phyloP scores from a whole-genome alignment of 2,797 vertebrate genomes.

The Smutsia temminckii region DNA sequence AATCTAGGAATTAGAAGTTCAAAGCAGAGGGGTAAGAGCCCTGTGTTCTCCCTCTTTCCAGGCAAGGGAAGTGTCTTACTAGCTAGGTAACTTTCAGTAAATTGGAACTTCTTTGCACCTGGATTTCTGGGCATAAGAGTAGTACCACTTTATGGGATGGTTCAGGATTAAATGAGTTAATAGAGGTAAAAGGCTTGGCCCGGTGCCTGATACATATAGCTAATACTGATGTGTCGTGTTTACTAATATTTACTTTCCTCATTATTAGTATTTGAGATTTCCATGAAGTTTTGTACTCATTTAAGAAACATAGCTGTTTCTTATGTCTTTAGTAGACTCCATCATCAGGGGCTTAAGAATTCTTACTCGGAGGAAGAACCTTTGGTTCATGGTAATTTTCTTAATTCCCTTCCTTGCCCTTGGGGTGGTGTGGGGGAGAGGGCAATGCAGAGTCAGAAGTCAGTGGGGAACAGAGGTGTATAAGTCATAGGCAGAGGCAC shows the following conservation, averaged over 20 bases:
- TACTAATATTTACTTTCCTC: conserved; percentile 30
- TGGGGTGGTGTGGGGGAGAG: background rate
- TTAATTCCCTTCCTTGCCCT: background rate
- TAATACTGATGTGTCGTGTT: background rate
- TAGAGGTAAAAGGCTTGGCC: background rate
- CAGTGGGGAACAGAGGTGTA: background rate
- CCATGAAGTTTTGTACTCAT: background rate
- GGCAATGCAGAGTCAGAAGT: background rate
- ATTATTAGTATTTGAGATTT: conserved; percentile 23
- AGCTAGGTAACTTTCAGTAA: conserved; percentile 3
- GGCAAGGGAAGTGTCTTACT: background rate
- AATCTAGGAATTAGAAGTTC: conserved; percentile 20
- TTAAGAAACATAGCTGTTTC: background rate
- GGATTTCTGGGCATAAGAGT: background rate
- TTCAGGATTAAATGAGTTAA: background rate
- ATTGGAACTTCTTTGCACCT: background rate
- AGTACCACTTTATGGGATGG: background rate
- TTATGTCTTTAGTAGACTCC: background rate
- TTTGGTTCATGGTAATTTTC: background rate
- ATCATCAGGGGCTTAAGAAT: background rate
- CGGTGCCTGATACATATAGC: background rate
- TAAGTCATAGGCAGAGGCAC: background rate
- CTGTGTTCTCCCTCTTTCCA: background rate
- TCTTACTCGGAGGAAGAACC: background rate
- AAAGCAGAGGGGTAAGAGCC: background rate